Evolutionary conservation across 2,888 invertebrate genomes (phyloP).

Genomic region (Macrophya alboannulata): DNA sequence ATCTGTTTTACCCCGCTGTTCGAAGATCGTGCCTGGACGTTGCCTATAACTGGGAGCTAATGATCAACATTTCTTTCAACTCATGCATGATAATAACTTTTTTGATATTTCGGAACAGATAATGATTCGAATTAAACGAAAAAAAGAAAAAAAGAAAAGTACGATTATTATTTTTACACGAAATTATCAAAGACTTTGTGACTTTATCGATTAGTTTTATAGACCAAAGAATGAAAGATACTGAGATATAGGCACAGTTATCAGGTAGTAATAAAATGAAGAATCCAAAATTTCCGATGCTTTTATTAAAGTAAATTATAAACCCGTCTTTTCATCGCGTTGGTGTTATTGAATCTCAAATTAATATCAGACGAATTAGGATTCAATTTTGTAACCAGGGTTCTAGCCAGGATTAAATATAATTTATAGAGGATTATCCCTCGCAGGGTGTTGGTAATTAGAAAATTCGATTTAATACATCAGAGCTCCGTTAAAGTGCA

Average conservation of each 20-base stretch:
- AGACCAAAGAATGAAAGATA: no score
- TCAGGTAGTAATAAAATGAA: not conserved
- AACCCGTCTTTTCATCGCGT: not conserved
- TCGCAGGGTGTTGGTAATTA: conserved; percentile 8
- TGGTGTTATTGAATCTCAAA: not conserved
- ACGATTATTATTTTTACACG: not conserved
- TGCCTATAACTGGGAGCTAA: no score
- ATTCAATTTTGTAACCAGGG: conserved; percentile 3
- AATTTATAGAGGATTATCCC: not conserved
- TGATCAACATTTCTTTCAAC: not conserved
- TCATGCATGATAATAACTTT: no score
- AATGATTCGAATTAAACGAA: no score
- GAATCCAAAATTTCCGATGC: not conserved
- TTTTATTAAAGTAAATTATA: not conserved
- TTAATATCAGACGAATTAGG: not conserved
- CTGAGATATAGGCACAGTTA: no score
- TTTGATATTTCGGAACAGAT: not conserved
- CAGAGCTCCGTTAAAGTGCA: not conserved
- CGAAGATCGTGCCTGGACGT: not conserved
- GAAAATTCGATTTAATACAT: not conserved
- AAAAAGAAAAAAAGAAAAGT: not conserved
- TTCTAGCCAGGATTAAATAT: not conserved
- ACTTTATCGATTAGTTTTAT: no score
- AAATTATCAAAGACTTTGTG: not conserved
- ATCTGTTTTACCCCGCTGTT: not conserved